Evolutionary conservation across 2,888 invertebrate genomes (phyloP).

Genomic region (Apocheima hispidaria): DNA sequence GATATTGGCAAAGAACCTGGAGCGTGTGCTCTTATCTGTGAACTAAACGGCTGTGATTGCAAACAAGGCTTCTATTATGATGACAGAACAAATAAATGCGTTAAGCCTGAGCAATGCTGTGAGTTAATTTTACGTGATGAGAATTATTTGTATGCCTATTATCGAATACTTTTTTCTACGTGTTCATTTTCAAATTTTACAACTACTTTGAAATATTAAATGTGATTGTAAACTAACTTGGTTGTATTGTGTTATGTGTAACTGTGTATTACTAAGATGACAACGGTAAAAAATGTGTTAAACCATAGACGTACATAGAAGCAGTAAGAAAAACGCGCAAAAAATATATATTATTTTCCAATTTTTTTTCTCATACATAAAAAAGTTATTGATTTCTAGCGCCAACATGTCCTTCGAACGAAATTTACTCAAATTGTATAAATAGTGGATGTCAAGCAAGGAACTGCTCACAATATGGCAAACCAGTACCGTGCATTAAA

Average conservation of each 20-base stretch:
- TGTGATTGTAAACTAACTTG: conserved; percentile 49
- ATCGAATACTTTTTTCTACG: too few species aligned
- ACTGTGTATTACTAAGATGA: conserved; percentile 37
- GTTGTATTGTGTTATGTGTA: too few species aligned
- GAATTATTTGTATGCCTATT: too few species aligned
- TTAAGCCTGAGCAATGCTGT: conserved; percentile 46
- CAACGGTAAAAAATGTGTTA: conserved; percentile 38
- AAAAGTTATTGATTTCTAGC: background rate
- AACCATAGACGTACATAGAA: conserved; percentile 6
- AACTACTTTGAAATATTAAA: too few species aligned
- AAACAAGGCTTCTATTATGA: conserved; percentile 39
- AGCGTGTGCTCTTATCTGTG: conserved; percentile 39
- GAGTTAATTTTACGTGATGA: conserved; percentile 39
- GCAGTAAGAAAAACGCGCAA: too few species aligned
- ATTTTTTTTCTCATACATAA: too few species aligned
- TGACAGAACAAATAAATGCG: conserved; percentile 37
- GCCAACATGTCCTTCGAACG: background rate
- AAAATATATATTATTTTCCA: conserved; percentile 17
- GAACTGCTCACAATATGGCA: conserved; percentile 46
- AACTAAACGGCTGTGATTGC: conserved; percentile 46
- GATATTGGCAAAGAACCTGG: conserved; percentile 23
- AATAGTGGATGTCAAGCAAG: conserved; percentile 54
- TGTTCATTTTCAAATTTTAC: too few species aligned
- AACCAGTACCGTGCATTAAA: conserved; percentile 37
- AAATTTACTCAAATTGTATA: conserved; percentile 39